phyloP scores from a whole-genome alignment of 2,888 invertebrate species.

The Tortricodes alternella region DNA sequence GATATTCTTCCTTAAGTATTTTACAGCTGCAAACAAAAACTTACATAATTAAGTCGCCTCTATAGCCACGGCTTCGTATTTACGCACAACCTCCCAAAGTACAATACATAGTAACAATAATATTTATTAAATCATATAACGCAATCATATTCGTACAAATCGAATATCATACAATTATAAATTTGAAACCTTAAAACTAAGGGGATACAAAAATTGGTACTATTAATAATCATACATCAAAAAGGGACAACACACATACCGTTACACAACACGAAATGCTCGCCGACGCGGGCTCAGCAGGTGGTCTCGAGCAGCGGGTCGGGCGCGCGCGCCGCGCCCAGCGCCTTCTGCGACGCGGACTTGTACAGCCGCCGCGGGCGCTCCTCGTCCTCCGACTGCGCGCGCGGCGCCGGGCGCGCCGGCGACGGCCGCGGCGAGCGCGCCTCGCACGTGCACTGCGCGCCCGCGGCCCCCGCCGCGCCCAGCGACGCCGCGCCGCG shows the following conservation, averaged over 20 bases:
- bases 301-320: conserved; percentile 75
- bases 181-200: conserved; percentile 76
- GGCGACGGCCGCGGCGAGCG: conserved; percentile 46
- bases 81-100: conserved; percentile 71
- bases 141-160: conserved; percentile 45
- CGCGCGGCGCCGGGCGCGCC: conserved; percentile 39
- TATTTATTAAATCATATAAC: conserved; percentile 36
- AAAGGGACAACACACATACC: conserved; percentile 46
- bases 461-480: conserved; percentile 35
- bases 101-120: conserved; percentile 40
- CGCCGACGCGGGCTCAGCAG: conserved; percentile 47
- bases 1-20: conserved; percentile 38
- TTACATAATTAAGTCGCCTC: conserved; percentile 3
- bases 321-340: conserved; percentile 41
- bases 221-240: conserved; percentile 75
- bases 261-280: conserved; percentile 41
- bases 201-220: conserved; percentile 78
- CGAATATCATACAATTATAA: conserved; percentile 73
- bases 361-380: conserved; percentile 60
- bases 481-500: conserved; percentile 28
- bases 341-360: conserved; percentile 54
- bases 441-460: conserved; percentile 48
- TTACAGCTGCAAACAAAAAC: conserved; percentile 39
- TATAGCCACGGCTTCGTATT: conserved; percentile 46
- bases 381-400: conserved; percentile 48